phyloP scores from a whole-genome alignment of 1,140 invertebrate species.

The Sminthurides bifidus region DNA sequence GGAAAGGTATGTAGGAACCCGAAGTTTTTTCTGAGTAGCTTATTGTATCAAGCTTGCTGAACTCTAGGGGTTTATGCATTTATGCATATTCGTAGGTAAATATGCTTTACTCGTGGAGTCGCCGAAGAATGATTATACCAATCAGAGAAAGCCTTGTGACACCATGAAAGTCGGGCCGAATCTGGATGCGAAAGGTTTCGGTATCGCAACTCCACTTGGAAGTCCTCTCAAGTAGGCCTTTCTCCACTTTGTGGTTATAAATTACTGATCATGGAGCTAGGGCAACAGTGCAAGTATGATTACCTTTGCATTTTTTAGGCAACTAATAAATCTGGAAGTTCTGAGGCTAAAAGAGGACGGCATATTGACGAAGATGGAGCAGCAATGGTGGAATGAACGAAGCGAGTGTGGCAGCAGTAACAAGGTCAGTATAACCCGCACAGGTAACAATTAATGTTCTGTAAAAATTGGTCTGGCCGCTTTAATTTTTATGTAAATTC shows the following conservation, averaged over 20 bases:
- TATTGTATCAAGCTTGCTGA: background rate
- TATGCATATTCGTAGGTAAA: slow-evolving; percentile 34
- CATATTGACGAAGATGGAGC: slow-evolving; percentile 44
- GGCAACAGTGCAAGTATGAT: background rate
- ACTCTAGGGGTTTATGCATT: background rate
- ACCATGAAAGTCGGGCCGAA: slow-evolving; percentile 53
- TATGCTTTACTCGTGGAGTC: slow-evolving; percentile 56
- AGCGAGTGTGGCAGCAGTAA: slow-evolving; percentile 37
- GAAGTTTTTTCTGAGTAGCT: background rate
- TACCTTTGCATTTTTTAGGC: slow-evolving; percentile 33
- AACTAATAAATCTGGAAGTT: slow-evolving; percentile 45
- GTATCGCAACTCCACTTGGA: slow-evolving; percentile 44
- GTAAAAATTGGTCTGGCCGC: background rate
- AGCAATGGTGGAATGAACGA: slow-evolving; percentile 47
- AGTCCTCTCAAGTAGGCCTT: slow-evolving; percentile 42
- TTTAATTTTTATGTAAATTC: background rate
- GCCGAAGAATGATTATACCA: slow-evolving; percentile 53
- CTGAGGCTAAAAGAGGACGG: slow-evolving; percentile 50
- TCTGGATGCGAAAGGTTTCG: slow-evolving; percentile 42
- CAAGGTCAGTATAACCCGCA: slow-evolving; percentile 15
- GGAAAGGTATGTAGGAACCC: slow-evolving; percentile 35
- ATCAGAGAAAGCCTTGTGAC: slow-evolving; percentile 44
- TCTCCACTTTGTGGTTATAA: background rate
- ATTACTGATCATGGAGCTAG: background rate
- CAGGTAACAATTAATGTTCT: background rate